These are phyloP conservation scores for Drosophila tristis DNA, from an alignment of 1,140 invertebrate species.

Conservation along the genomic window DNA sequence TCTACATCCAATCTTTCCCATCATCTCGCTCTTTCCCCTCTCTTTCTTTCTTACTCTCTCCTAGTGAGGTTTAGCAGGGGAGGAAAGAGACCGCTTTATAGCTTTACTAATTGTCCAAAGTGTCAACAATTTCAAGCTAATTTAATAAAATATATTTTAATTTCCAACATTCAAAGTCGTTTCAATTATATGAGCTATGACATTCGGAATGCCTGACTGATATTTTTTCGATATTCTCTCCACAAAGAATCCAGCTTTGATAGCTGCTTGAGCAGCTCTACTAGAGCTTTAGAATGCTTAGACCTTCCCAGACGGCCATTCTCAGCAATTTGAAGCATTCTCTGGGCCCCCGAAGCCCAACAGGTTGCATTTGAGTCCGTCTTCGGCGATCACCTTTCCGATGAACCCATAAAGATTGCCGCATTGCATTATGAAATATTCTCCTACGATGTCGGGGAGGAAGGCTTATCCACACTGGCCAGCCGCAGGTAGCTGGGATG, in stretches of 20 bases:
- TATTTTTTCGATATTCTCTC: too few relatives aligned
- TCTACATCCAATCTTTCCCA: too few relatives aligned
- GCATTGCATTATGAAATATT: constrained; percentile 77
- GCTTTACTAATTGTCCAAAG: too few relatives aligned
- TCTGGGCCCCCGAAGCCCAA: constrained; percentile 44
- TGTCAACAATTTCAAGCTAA: too few relatives aligned
- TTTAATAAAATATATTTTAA: too few relatives aligned
- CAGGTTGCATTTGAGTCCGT: constrained; percentile 67
- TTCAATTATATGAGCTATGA: background rate
- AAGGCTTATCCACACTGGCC: constrained; percentile 41
- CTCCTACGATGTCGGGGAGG: constrained; percentile 16
- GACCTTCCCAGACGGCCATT: constrained; percentile 3
- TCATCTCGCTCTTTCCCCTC: too few relatives aligned
- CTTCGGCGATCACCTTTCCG: constrained; percentile 69
- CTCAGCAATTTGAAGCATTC: constrained; percentile 50
- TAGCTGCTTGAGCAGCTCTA: background rate
- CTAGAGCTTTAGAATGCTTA: constrained; percentile 26
- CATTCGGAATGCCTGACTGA: too few relatives aligned
- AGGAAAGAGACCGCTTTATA: too few relatives aligned
- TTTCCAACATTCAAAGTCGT: too few relatives aligned
- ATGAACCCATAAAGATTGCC: constrained; percentile 79
- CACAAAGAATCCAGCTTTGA: too few relatives aligned
- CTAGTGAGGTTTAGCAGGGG: too few relatives aligned
- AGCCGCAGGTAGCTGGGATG: constrained; percentile 70
- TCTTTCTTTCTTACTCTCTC: too few relatives aligned